A percentile compares a stretch with the other conserved stretches of the same genome.
Evolutionary conservation across 2,888 invertebrate genomes (phyloP).

Genomic region (Nebria salina): DNA sequence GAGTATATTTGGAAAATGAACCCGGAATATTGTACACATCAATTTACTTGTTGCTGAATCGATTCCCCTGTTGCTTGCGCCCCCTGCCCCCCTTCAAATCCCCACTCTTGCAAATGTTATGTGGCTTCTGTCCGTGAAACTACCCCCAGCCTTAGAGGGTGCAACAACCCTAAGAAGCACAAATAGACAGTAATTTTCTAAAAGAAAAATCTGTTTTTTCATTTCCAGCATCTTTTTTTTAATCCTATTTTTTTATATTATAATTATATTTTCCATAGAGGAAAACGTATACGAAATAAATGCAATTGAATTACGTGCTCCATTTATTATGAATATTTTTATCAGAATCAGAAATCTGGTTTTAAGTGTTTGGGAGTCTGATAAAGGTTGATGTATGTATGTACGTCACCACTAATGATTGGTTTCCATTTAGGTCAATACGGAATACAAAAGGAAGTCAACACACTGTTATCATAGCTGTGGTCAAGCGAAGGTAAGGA

Average conservation of each 20-base stretch:
- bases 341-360: neutral
- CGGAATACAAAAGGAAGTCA: slow-evolving; percentile 80
- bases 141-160: neutral
- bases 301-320: neutral
- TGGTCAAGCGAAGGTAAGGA: slow-evolving; percentile 87
- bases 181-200: slow-evolving; percentile 14
- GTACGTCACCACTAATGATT: too few species aligned
- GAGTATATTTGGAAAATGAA: neutral
- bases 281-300: neutral
- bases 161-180: neutral
- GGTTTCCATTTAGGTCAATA: slow-evolving; percentile 68
- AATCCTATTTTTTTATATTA: neutral
- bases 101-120: neutral
- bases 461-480: slow-evolving; percentile 81
- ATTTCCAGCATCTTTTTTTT: neutral
- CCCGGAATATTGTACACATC: slow-evolving; percentile 10
- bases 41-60: slow-evolving; percentile 52
- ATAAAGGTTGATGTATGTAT: too few species aligned
- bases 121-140: neutral
- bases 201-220: slow-evolving; percentile 16
- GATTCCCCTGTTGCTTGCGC: slow-evolving; percentile 40
- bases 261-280: neutral
- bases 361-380: too few species aligned
- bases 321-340: slow-evolving; percentile 18
- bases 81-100: slow-evolving; percentile 4